Evolutionary conservation across 2,797 vertebrate species (phyloP).

Genomic region (Gymnopithys bicolor): DNA sequence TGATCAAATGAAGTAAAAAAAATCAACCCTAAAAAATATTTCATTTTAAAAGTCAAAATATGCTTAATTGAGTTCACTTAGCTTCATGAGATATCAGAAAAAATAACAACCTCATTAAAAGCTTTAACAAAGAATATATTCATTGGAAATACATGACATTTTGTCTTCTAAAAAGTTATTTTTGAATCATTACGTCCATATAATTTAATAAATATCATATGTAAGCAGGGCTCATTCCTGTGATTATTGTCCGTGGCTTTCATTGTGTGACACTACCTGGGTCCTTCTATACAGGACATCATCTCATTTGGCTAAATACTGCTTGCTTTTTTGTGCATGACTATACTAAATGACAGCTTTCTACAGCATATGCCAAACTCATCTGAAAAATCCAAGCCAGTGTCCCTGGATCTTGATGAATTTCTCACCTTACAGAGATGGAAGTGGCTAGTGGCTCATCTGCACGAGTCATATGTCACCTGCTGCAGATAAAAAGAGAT

Average conservation of each 20-base stretch:
- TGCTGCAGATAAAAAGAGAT: slow-evolving; percentile 18
- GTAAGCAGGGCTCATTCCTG: not conserved
- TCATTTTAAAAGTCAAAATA: slow-evolving; percentile 19
- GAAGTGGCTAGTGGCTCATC: not conserved
- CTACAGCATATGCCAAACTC: not conserved
- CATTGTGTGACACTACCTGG: not conserved
- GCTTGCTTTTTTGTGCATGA: not conserved
- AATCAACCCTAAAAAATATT: not conserved
- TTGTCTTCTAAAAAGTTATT: slow-evolving; percentile 28
- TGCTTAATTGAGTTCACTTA: slow-evolving; percentile 16
- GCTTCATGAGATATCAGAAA: not conserved
- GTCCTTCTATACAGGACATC: not conserved
- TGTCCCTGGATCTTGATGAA: not conserved
- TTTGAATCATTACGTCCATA: slow-evolving; percentile 26
- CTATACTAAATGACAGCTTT: not conserved
- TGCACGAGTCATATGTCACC: not conserved
- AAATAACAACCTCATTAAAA: slow-evolving; percentile 1
- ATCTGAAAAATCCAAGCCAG: not conserved
- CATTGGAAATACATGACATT: slow-evolving; percentile 31
- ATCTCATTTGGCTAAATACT: not conserved
- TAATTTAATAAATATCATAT: not conserved
- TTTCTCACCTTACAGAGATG: not conserved
- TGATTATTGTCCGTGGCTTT: not conserved
- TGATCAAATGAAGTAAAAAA: slow-evolving; percentile 4
- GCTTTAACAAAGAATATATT: slow-evolving; percentile 20